Percentiles rank a stretch among this genome's conserved stretches.
Evolutionary conservation across 2,113 vertebrate species (phyloP).

Genomic region (Trogon surrucura): DNA sequence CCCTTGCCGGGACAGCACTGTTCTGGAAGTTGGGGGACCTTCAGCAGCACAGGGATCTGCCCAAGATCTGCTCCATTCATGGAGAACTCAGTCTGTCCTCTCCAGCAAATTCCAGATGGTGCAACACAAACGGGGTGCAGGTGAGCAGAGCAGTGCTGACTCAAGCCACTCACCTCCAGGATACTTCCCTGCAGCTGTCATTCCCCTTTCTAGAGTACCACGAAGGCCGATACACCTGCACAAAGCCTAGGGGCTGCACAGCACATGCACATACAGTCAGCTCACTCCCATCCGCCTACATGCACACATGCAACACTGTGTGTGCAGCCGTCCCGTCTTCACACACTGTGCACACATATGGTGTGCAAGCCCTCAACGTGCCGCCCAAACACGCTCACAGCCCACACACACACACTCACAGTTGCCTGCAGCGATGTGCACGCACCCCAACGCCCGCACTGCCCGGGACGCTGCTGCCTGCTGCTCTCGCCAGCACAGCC

Average conservation of each 20-base stretch:
- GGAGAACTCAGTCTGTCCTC: background rate
- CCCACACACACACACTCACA: background rate
- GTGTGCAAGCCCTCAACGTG: background rate
- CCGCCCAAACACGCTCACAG: background rate
- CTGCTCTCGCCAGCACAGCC: background rate
- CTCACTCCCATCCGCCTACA: background rate
- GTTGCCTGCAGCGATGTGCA: rapidly evolving
- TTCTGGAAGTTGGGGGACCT: background rate
- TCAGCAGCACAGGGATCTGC: background rate
- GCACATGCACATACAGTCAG: background rate
- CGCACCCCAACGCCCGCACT: rapidly evolving
- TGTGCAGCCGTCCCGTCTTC: background rate
- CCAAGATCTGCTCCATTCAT: background rate
- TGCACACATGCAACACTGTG: background rate
- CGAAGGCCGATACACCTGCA: background rate
- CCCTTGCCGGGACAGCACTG: background rate
- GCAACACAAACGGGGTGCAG: background rate
- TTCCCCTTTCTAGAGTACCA: background rate
- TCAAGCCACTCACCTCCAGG: background rate
- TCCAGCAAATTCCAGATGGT: background rate
- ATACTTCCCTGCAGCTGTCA: background rate
- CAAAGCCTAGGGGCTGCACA: background rate
- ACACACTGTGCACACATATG: background rate
- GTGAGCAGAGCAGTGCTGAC: background rate
- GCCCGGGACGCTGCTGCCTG: rapidly evolving